Evolutionary conservation across 2,113 vertebrate species (phyloP), one percentile per base, ranked within the genome.

Genomic region (Camelus bactrianus): DNA sequence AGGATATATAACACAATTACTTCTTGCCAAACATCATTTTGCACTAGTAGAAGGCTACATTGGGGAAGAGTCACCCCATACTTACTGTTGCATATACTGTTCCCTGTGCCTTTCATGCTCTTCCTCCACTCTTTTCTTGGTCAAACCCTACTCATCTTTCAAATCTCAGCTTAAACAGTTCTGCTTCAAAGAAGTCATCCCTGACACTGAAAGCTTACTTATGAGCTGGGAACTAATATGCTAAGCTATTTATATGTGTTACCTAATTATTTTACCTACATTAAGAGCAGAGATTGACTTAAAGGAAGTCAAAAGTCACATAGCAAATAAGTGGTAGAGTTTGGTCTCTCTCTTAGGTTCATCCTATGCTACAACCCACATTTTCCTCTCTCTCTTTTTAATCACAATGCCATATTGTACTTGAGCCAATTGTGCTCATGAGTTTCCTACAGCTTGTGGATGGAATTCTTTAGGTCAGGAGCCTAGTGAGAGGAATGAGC

Each of bases 101-200:
- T 50, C n/a, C 35, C 48, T 79, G 26, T 92, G 62, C 58, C 60
- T 46, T 7, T 64, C 52, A 3, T 38, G 19, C 24, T 67, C 20
- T 93, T 35, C 42, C 30, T 38, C 11, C 13, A 80, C 22, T 52
- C 24, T 92, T 79, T 89, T 84, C 58, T 90, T 86, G 50, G 56
- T 28, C 9, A 73, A 73, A 32, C 50, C 58, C 56, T 73, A 20
- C 20, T 84, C 22, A 73, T 65, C 19, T 92, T 97, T 75, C n/a
- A 64, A 89, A 89, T 50, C 75, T 72, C 64, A 82, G n/a, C 50
- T 84, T 54, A 92, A 96, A 64, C 20, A 92, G n/a, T 85, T 82
- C 48, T 95, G 46, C 64, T n/a, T 85, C 17, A 15, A 52, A 92
- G 46, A 80, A 88, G 6, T 84, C 19, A 84, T 79, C 64, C 30